Evolutionary conservation across 2,888 invertebrate species (phyloP), one percentile per base, ranked within the genome.

Genomic region (Eupithecia subfuscata): DNA sequence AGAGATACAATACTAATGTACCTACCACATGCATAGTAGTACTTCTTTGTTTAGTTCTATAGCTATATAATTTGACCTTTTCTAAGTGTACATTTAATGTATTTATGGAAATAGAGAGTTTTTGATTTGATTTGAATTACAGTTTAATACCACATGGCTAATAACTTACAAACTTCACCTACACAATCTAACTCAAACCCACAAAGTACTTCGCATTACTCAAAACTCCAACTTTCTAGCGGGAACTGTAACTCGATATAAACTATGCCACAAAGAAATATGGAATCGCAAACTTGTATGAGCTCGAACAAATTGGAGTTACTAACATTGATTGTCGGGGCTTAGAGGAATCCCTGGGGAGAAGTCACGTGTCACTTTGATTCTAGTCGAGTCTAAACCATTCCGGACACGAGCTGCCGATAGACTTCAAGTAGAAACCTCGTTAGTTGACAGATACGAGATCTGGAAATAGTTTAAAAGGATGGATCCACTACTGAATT

Each of bases 261-360:
- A 77, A 77, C 71, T 77, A 67, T 71, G 52, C 18, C 22, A 48
- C 67, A 60, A 63, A 68, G 56, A 76, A 73, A 76, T 71, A 76
- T 76, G 65, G 71, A 77, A 74, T 72, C 69, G 72, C 22, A 74
- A 76, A 77, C 77, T 77, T 73, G 69, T 75, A 70, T 63, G 52
- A 68, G 45, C 68, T 68, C 68, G 68, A 56, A 70, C 74, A 75
- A 65, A 73, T 74, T 63, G 73, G 40, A 75, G 70, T 75, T 71
- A 73, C 73, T 75, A 77, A 77, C 65, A 74, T 65, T 77, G 48
- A 67, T 68, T 75, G 72, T 70, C 63, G 56, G 25, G 69, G 9
- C 67, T 71, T 69, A 70, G 72, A 77, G 52, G 68, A 65, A 70
- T 73, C 77, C 68, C 73, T 30, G 69, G n/a, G 73, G 75, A 25